phyloP scores from a whole-genome alignment of 2,113 vertebrate species.

The Ptilorrhoa leucosticta region DNA sequence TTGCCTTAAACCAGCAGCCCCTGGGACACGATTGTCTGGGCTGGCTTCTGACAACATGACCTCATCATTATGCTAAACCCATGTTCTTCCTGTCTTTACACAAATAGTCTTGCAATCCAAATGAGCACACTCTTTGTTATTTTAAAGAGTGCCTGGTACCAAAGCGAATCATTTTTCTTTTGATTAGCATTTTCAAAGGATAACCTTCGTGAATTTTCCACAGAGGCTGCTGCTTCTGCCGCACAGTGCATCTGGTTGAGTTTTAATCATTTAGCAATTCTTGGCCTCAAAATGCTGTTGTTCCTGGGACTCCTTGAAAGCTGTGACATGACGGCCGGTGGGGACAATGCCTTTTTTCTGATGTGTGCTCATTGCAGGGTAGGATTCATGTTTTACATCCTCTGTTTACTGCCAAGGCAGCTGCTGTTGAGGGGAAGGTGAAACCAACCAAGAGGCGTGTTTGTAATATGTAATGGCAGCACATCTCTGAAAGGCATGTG shows the following conservation, averaged over 20 bases:
- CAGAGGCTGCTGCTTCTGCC: not conserved
- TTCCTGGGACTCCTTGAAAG: not conserved
- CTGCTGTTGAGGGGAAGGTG: not conserved
- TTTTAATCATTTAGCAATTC: constrained; percentile 24
- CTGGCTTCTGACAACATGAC: not conserved
- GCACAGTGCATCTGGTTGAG: not conserved
- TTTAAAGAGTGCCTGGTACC: constrained; percentile 38
- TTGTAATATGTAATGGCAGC: not conserved
- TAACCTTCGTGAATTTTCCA: constrained; percentile 31
- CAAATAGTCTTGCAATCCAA: not conserved
- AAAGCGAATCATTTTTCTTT: constrained; percentile 39
- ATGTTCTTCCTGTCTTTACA: constrained; percentile 41
- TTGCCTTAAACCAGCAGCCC: not conserved
- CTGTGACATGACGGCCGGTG: rapidly evolving
- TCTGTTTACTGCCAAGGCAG: not conserved
- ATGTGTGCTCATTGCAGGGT: not conserved
- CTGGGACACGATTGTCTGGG: not conserved
- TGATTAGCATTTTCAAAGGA: constrained; percentile 50
- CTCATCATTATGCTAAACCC: not conserved
- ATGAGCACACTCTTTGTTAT: constrained; percentile 31
- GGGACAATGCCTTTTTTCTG: not conserved
- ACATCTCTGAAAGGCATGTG: not conserved
- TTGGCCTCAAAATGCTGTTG: not conserved
- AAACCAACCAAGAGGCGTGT: not conserved
- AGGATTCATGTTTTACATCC: not conserved